phyloP scores from a whole-genome alignment of 2,888 invertebrate genomes.

The Netelia virgata region DNA sequence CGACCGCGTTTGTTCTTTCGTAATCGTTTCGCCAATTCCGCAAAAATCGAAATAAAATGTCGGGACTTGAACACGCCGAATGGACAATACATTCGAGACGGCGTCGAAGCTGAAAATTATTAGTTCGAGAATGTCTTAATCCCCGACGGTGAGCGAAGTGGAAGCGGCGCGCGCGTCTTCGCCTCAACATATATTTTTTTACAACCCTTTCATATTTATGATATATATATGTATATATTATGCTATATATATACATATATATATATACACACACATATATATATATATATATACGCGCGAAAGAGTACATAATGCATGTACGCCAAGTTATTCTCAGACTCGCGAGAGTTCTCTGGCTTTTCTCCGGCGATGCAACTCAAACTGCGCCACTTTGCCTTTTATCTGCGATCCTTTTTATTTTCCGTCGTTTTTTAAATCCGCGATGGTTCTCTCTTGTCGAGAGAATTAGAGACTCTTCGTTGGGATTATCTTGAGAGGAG shows the following conservation, averaged over 20 bases:
- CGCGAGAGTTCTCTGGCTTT: constrained; percentile 44
- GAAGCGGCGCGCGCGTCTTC: constrained; percentile 74
- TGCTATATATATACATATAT: constrained; percentile 16
- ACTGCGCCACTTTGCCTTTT: constrained; percentile 37
- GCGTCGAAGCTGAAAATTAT: constrained; percentile 81
- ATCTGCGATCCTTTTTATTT: constrained; percentile 10
- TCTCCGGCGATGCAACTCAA: constrained; percentile 43
- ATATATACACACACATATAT: constrained; percentile 15
- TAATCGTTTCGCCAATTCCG: too few relatives aligned
- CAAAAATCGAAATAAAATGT: too few relatives aligned
- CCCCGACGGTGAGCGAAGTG: constrained; percentile 71
- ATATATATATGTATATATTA: constrained; percentile 43
- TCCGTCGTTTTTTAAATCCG: constrained; percentile 14
- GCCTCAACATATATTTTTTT: constrained; percentile 78
- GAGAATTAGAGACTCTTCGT: constrained; percentile 29
- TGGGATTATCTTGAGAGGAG: constrained; percentile 14
- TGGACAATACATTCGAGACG: constrained; percentile 80
- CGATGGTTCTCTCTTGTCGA: constrained; percentile 18
- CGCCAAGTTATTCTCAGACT: constrained; percentile 46
- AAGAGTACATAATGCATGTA: constrained; percentile 48
- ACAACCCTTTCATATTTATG: constrained; percentile 62
- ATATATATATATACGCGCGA: constrained; percentile 7
- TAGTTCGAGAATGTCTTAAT: constrained; percentile 84
- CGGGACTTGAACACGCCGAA: constrained; percentile 8
- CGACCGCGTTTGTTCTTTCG: too few relatives aligned